A percentile compares a stretch with the other conserved stretches of the same genome.
Evolutionary conservation across 1,140 invertebrate genomes (phyloP).

Genomic region (Panulirus ornatus): DNA sequence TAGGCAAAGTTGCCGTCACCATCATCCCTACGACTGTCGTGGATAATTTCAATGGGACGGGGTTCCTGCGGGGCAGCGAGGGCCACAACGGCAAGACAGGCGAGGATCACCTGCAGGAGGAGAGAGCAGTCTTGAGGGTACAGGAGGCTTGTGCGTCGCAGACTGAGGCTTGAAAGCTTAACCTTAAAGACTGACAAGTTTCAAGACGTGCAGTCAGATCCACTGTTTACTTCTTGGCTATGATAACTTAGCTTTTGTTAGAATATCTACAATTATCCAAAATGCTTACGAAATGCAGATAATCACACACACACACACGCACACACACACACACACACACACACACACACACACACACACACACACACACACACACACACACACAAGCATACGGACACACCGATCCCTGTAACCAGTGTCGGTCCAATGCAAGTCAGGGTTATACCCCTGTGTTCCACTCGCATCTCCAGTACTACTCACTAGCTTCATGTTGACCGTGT

Average conservation of each 20-base stretch:
- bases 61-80: not conserved
- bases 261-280: too few species aligned
- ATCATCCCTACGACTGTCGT: not conserved
- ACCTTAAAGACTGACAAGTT: too few species aligned
- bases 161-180: too few species aligned
- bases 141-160: too few species aligned
- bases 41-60: not conserved
- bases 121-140: too few species aligned
- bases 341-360: not conserved
- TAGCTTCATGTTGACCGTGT: not conserved
- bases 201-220: too few species aligned
- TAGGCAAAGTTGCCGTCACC: slow-evolving; percentile 29
- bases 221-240: too few species aligned
- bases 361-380: not conserved
- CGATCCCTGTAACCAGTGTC: too few species aligned
- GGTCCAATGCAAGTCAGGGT: too few species aligned
- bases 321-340: slow-evolving; percentile 11
- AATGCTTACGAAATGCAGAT: too few species aligned
- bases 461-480: not conserved
- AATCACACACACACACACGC: not conserved
- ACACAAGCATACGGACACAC: not conserved
- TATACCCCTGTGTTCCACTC: too few species aligned
- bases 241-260: too few species aligned
- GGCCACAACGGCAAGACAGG: not conserved
- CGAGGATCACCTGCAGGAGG: not conserved